A percentile compares a stretch with the other conserved stretches of the same genome.
These are phyloP conservation scores for Cryptosula pallasiana DNA, from an alignment of 2,888 invertebrate genomes.

Conservation along the genomic window DNA sequence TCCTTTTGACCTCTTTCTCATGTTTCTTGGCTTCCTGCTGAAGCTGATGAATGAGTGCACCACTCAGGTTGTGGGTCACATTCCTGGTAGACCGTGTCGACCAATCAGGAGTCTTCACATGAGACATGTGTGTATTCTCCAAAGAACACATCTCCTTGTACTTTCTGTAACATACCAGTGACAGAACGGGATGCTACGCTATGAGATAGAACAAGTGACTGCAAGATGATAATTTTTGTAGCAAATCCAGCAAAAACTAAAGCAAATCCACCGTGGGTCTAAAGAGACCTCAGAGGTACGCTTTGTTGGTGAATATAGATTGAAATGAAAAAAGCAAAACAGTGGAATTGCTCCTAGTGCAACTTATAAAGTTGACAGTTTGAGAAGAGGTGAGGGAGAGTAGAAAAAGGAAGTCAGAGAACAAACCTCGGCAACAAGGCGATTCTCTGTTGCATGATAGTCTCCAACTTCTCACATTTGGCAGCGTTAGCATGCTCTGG, in stretches of 20 bases:
- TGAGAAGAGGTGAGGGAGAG: too few species aligned
- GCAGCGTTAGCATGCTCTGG: conserved; percentile 53
- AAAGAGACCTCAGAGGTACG: too few species aligned
- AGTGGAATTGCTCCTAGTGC: too few species aligned
- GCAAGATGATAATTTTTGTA: too few species aligned
- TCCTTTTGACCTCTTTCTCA: conserved; percentile 42
- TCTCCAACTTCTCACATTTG: conserved; percentile 54
- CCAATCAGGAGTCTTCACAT: not conserved
- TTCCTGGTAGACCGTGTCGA: not conserved
- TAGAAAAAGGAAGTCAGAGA: too few species aligned
- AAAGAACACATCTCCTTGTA: not conserved
- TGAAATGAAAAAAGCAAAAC: too few species aligned
- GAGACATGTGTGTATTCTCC: not conserved
- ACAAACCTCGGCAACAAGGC: conserved; percentile 53
- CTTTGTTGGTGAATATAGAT: too few species aligned
- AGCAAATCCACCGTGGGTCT: too few species aligned
- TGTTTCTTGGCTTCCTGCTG: conserved; percentile 48
- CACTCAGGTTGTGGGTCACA: conserved; percentile 28
- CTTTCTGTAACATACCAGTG: not conserved
- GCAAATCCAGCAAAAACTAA: too few species aligned
- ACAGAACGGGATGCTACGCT: too few species aligned
- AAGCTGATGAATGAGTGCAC: conserved; percentile 48
- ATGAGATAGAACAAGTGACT: too few species aligned
- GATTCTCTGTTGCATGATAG: conserved; percentile 55
- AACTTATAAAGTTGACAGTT: too few species aligned